Conservation (phyloP, 2,888 invertebrate genomes). For the Drosophila incognita region DNA sequence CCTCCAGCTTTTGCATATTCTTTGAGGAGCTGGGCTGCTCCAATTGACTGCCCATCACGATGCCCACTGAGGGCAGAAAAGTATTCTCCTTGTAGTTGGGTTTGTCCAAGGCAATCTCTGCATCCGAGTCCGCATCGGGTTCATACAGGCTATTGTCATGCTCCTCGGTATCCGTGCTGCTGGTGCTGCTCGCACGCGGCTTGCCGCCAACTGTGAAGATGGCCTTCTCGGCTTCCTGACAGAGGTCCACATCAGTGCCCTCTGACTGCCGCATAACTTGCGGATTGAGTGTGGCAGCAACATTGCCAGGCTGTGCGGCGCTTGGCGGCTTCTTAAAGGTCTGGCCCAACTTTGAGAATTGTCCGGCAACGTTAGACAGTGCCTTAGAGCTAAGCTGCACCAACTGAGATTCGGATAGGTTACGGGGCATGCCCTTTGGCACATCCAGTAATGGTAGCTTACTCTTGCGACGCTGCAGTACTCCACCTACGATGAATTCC, state of each 20-base stretch:
- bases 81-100: conserved; percentile 85
- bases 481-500: conserved; percentile 89
- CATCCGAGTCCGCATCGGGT: conserved; percentile 81
- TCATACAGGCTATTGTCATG: conserved; percentile 88
- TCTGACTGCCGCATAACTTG: conserved; percentile 80
- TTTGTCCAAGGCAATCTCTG: conserved; percentile 75
- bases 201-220: conserved; percentile 78
- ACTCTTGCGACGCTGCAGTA: conserved; percentile 90
- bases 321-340: conserved; percentile 82
- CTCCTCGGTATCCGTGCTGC: conserved; percentile 88
- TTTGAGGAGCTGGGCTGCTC: conserved; percentile 61
- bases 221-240: conserved; percentile 79
- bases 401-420: conserved; percentile 95
- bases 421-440: conserved; percentile 87
- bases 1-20: conserved; percentile 81
- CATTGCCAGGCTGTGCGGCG: conserved; percentile 58
- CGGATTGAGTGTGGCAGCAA: conserved; percentile 82
- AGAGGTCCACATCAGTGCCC: conserved; percentile 72
- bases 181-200: conserved; percentile 72
- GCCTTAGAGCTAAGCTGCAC: conserved; percentile 94
- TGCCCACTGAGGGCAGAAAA: conserved; percentile 89
- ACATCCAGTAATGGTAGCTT: conserved; percentile 84
- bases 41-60: conserved; percentile 86
- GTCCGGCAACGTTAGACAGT: conserved; percentile 93
- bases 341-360: conserved; percentile 91